Percentiles rank a stretch among this genome's conserved stretches.
These are phyloP conservation scores for Oryzias javanicus DNA, from an alignment of 2,113 vertebrate species.

Conservation along the genomic window DNA sequence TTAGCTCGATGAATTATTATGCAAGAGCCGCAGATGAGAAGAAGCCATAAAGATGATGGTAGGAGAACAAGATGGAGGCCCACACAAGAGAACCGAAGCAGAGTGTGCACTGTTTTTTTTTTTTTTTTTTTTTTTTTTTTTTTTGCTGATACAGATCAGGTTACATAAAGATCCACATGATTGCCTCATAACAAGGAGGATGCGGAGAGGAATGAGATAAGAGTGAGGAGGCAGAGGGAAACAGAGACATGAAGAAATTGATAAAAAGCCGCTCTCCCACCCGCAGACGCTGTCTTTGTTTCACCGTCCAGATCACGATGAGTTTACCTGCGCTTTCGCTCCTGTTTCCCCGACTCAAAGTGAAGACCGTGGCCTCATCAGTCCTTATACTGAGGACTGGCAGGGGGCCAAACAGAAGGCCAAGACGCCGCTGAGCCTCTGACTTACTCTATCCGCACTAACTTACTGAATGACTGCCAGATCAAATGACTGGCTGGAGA, in stretches of 20 bases:
- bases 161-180: conserved; percentile 76
- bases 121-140: conserved; percentile 30
- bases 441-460: conserved; percentile 28
- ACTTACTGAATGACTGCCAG: conserved; percentile 37
- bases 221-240: conserved; percentile 51
- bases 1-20: conserved; percentile 16
- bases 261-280: conserved; percentile 57
- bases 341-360: conserved; percentile 50
- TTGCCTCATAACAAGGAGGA: conserved; percentile 70
- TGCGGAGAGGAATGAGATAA: conserved; percentile 52
- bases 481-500: conserved; percentile 21
- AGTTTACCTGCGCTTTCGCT: conserved; percentile 34
- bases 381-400: conserved; percentile 28
- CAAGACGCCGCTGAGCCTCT: conserved; percentile 43
- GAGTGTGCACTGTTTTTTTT: conserved; percentile 34
- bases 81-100: conserved; percentile 40
- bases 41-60: conserved; percentile 36
- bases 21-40: conserved; percentile 28
- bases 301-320: conserved; percentile 35
- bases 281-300: conserved; percentile 52
- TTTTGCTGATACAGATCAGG: conserved; percentile 68
- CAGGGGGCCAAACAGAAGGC: conserved; percentile 30
- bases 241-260: conserved; percentile 53
- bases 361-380: conserved; percentile 38
- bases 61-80: conserved; percentile 55